phyloP scores from a whole-genome alignment of 2,888 invertebrate genomes.

The Netelia fuscicornis region DNA sequence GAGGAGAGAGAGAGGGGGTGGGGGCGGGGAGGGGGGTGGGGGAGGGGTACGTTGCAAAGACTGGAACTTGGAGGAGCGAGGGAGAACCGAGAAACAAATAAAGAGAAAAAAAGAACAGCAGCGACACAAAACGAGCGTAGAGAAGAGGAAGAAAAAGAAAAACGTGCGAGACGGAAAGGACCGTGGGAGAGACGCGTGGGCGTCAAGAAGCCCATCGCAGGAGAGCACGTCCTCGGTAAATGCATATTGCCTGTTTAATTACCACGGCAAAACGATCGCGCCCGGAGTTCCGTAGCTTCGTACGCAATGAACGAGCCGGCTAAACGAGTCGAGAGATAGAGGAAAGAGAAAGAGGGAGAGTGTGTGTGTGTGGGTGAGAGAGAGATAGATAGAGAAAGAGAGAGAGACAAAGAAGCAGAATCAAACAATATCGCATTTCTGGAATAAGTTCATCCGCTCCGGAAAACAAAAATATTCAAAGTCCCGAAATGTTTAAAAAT shows the following conservation, averaged over 20 bases:
- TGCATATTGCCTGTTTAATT: conserved; percentile 68
- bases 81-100: conserved; percentile 15
- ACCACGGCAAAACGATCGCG: conserved; percentile 54
- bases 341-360: not conserved
- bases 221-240: conserved; percentile 34
- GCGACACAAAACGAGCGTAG: not conserved
- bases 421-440: conserved; percentile 25
- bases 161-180: conserved; percentile 45
- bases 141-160: conserved; percentile 1
- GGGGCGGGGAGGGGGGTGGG: conserved; percentile 15
- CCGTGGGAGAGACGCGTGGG: conserved; percentile 72
- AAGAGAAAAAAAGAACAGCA: conserved; percentile 8
- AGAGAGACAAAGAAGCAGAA: not conserved
- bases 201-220: conserved; percentile 40
- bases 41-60: not conserved
- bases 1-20: conserved; percentile 15
- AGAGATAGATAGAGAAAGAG: conserved; percentile 7
- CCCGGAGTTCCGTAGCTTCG: conserved; percentile 36
- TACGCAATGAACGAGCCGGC: conserved; percentile 44
- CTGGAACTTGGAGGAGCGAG: conserved; percentile 25
- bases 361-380: no score
- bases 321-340: conserved; percentile 26
- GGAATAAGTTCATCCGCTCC: not conserved
- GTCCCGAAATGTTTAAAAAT: not conserved
- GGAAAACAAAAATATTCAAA: conserved; percentile 1